Evolutionary conservation across 2,888 invertebrate genomes (phyloP).

Genomic region (Stenchaetothrips biformis): DNA sequence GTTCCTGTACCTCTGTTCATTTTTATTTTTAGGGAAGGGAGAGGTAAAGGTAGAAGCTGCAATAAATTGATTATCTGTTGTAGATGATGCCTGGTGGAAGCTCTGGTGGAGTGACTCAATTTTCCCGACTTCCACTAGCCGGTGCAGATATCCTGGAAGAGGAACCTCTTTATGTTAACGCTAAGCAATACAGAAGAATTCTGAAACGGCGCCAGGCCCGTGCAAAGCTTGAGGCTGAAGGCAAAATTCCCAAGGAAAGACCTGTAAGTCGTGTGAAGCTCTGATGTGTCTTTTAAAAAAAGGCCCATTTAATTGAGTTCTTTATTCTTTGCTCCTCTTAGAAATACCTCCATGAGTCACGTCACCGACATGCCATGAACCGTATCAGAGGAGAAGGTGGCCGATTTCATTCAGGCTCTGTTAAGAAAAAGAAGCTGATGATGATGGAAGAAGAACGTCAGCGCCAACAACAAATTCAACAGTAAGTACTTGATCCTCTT

Average conservation of each 20-base stretch:
- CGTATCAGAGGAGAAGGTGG: conserved; percentile 95
- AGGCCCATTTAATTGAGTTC: conserved; percentile 1
- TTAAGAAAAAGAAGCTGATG: conserved; percentile 40
- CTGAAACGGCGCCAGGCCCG: conserved; percentile 89
- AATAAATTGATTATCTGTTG: not conserved
- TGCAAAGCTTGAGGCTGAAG: conserved; percentile 89
- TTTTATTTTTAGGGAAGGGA: not conserved
- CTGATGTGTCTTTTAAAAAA: not conserved
- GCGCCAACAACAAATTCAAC: conserved; percentile 21
- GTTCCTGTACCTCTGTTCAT: conserved; percentile 32
- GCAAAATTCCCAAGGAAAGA: conserved; percentile 94
- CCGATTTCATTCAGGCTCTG: conserved; percentile 75
- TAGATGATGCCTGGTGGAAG: conserved; percentile 9
- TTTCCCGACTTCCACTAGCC: conserved; percentile 44
- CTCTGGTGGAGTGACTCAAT: conserved; percentile 41
- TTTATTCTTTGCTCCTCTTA: conserved; percentile 44
- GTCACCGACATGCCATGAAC: conserved; percentile 97
- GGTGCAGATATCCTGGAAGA: conserved; percentile 72
- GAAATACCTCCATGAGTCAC: conserved; percentile 98
- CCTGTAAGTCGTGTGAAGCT: conserved; percentile 56
- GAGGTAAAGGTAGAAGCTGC: not conserved
- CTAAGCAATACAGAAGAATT: conserved; percentile 95
- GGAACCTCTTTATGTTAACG: conserved; percentile 96
- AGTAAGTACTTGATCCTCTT: not conserved
- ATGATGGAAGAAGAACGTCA: conserved; percentile 25